phyloP scores from a whole-genome alignment of 1,140 invertebrate genomes.

The Dolichoris vasculosae region DNA sequence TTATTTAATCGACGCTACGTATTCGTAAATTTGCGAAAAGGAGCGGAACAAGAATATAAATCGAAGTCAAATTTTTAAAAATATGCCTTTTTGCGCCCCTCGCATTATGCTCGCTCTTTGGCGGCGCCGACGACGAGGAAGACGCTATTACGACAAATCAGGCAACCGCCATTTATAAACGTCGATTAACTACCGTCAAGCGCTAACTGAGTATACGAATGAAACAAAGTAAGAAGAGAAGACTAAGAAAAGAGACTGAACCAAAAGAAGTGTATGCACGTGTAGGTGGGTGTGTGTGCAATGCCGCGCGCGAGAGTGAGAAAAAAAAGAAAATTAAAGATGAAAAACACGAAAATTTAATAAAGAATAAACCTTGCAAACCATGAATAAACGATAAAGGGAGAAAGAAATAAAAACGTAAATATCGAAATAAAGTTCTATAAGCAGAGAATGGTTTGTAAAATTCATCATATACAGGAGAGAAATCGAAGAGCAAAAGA shows the following conservation, averaged over 20 bases:
- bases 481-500: neutral
- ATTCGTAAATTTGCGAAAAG: neutral
- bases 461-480: neutral
- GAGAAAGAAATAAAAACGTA: neutral
- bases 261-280: conserved; percentile 19
- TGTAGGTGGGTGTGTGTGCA: neutral
- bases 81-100: neutral
- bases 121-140: conserved; percentile 12
- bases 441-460: neutral
- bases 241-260: neutral
- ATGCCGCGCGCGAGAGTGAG: conserved; percentile 7
- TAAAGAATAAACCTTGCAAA: neutral
- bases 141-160: conserved; percentile 55
- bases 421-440: no score
- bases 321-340: conserved; percentile 33
- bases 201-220: neutral
- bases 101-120: neutral
- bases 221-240: neutral
- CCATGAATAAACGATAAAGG: neutral
- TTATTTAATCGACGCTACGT: no score
- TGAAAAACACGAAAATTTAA: neutral
- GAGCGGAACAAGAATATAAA: neutral
- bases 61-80: neutral
- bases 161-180: conserved; percentile 67
- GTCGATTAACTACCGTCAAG: conserved; percentile 57